Percentiles rank a stretch among this genome's conserved stretches.
These are phyloP conservation scores for Macrobrachium rosenbergii DNA, from an alignment of 1,140 invertebrate genomes.

Conservation along the genomic window DNA sequence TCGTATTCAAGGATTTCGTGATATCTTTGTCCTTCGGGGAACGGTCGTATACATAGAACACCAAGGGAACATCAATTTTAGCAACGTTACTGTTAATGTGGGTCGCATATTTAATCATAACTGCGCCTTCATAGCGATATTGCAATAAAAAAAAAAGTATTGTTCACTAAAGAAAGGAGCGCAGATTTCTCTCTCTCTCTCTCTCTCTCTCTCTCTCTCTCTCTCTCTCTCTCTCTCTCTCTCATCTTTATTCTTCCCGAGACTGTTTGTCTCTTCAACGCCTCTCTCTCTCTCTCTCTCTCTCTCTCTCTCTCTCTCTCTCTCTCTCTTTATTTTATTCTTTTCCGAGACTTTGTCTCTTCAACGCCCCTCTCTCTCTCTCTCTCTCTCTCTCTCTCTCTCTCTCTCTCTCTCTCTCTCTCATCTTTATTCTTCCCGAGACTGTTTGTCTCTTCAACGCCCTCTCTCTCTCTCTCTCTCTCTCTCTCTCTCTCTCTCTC, in stretches of 20 bases:
- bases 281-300: too few species aligned
- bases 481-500: background rate
- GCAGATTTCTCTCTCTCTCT: constrained; percentile 1
- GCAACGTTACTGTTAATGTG: too few species aligned
- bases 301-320: background rate
- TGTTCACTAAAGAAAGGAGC: too few species aligned
- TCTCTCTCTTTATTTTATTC: too few species aligned
- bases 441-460: background rate
- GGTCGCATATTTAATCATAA: too few species aligned
- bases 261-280: too few species aligned
- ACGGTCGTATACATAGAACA: too few species aligned
- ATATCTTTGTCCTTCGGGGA: too few species aligned
- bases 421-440: background rate
- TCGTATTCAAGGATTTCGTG: background rate
- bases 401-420: too few species aligned
- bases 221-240: constrained; percentile 21
- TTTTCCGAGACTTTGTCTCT: background rate
- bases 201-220: constrained; percentile 35
- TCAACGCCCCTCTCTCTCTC: background rate
- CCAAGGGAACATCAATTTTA: too few species aligned
- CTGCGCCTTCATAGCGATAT: too few species aligned
- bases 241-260: background rate
- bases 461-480: background rate
- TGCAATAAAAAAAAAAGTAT: too few species aligned
- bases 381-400: background rate